Evolutionary conservation across 2,797 vertebrate species (phyloP), one percentile per base, ranked within the genome.

Genomic region (Lutjanus campechanus): DNA sequence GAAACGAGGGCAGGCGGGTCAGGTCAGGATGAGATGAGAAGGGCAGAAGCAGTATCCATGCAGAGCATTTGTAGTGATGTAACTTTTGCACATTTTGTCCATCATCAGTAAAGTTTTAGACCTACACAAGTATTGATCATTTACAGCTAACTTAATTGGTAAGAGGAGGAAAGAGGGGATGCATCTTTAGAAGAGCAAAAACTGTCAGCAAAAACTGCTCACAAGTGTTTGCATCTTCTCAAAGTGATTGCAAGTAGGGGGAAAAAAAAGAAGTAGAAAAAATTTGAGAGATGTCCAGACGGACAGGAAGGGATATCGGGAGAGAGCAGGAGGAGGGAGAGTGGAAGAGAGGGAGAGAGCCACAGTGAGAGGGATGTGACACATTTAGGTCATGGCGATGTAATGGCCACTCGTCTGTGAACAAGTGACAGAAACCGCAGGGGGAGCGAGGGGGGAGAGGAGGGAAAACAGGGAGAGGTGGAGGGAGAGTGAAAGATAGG

Each of bases 361-460:
- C 49, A 76, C 76, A 87, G 88, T 82, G 85, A 82, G 90, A 89
- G 85, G 80, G 85, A 86, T 68, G 89, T 96, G 95, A 96, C 96
- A 96, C 93, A 96, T 96, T 96, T 95, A 95, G 96, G 95, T 95
- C 95, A 95, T 81, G 78, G 89, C 89, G 95, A 96, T 92, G 93
- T 94, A 95, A 96, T 94, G 95, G 94, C 91, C 94, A 95, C 92
- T 96, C 92, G 89, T 94, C 94, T 95, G 93, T 96, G 93, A 96
- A 95, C 93, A 92, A 95, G 92, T 96, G 95, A 96, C 94, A 95
- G 93, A 93, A 95, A 95, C 91, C 89, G 79, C 90, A 90, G 93
- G 93, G 91, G 89, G 79, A 88, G 29, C 29, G 85, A 68, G 79
- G 20, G 74, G 82, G 72, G 76, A 63, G 81, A 51, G 81, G 55